These are phyloP conservation scores for Trissonchulus latispiculum DNA, from an alignment of 2,888 invertebrate species.

Conservation along the genomic window DNA sequence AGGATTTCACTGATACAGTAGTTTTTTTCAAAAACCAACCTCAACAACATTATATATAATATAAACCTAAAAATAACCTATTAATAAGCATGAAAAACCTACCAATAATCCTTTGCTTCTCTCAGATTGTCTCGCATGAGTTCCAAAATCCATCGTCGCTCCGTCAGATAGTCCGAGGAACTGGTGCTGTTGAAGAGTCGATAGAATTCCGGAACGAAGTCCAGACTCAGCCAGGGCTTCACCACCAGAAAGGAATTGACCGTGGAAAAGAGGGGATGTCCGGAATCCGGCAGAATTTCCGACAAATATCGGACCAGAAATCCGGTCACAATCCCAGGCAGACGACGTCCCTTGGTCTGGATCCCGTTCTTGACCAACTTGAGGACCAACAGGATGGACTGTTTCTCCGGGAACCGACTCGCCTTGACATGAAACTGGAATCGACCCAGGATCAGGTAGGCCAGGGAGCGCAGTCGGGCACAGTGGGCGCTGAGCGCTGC, in stretches of 20 bases:
- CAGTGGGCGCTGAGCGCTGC: background rate
- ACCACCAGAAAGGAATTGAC: constrained; percentile 66
- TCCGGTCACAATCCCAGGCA: no score
- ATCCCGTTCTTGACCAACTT: no score
- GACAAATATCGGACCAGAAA: no score
- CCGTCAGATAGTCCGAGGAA: constrained; percentile 55
- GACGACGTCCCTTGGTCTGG: no score
- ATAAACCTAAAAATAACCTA: no score
- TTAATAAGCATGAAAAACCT: constrained; percentile 61
- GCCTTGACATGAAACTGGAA: background rate
- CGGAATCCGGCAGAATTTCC: no score
- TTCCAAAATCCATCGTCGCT: constrained; percentile 66
- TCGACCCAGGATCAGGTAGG: background rate
- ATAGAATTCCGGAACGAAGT: constrained; percentile 74
- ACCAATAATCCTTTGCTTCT: constrained; percentile 62
- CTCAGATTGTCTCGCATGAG: constrained; percentile 65
- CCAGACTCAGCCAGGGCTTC: constrained; percentile 64
- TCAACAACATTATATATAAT: no score
- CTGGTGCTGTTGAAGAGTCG: constrained; percentile 68
- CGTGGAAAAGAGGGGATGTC: no score
- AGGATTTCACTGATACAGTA: no score
- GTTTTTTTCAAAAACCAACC: no score
- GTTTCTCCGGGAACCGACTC: no score
- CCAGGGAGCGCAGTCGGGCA: background rate
- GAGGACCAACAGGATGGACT: no score